Evolutionary conservation across 2,797 vertebrate species (phyloP).

Genomic region (Rhynchonycteris naso): DNA sequence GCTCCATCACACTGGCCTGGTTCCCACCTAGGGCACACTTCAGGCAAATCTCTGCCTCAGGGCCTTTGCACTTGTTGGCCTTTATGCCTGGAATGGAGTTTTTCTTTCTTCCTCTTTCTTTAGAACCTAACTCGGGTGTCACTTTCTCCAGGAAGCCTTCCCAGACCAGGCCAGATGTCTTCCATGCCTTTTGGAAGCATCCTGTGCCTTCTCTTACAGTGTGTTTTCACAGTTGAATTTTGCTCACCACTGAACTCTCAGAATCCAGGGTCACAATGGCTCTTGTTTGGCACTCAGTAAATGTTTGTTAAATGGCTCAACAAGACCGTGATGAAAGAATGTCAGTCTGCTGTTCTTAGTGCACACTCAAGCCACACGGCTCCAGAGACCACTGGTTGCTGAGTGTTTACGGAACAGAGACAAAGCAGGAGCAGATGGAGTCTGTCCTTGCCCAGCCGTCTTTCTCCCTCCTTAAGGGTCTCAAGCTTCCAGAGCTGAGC

Average conservation of each 20-base stretch:
- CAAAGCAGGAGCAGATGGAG: too few species aligned
- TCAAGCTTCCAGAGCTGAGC: accelerated
- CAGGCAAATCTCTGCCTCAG: neutral
- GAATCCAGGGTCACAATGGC: neutral
- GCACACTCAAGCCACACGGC: accelerated
- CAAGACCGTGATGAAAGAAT: neutral
- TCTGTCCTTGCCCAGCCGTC: neutral
- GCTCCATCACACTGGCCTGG: neutral
- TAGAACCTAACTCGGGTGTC: neutral
- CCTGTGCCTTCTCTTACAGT: accelerated
- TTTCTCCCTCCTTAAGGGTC: neutral
- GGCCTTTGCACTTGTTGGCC: too few species aligned
- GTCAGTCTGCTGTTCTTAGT: neutral
- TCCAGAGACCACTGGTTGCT: accelerated
- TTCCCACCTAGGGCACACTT: neutral
- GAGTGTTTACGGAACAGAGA: neutral
- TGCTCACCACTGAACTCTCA: neutral
- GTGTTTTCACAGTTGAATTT: neutral
- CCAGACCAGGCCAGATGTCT: neutral
- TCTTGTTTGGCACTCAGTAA: neutral
- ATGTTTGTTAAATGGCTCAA: neutral
- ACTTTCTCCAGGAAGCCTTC: neutral
- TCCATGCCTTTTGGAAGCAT: accelerated
- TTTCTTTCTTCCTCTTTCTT: neutral
- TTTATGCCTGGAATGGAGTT: neutral